These are phyloP conservation scores for Clostera curtula DNA, from an alignment of 2,888 invertebrate species.

Conservation along the genomic window DNA sequence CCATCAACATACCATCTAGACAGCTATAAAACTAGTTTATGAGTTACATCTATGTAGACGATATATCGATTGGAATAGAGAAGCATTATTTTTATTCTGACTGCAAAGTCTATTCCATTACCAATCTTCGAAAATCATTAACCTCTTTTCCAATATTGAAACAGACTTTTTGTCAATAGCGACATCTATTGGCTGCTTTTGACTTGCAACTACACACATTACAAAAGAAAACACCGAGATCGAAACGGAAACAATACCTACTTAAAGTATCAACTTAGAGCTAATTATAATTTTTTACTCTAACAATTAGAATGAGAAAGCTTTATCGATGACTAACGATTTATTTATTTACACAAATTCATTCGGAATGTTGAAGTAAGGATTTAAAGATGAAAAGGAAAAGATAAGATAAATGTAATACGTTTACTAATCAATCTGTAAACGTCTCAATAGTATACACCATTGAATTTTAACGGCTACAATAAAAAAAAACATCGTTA, in stretches of 20 bases:
- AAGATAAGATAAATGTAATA: too few relatives aligned
- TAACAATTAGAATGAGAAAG: conserved; percentile 34
- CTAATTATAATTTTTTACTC: conserved; percentile 28
- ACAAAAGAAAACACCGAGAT: conserved; percentile 17
- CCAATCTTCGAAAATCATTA: too few relatives aligned
- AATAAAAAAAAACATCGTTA: conserved; percentile 1
- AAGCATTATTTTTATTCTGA: too few relatives aligned
- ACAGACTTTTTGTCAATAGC: conserved; percentile 16
- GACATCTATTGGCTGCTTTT: conserved; percentile 16
- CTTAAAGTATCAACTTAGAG: conserved; percentile 21
- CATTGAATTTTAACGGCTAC: too few relatives aligned
- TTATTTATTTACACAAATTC: conserved; percentile 47
- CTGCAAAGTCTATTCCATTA: too few relatives aligned
- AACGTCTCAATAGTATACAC: too few relatives aligned
- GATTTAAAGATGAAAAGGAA: conserved; percentile 30
- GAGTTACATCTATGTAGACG: too few relatives aligned
- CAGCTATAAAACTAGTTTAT: conserved; percentile 8
- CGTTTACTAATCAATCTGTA: too few relatives aligned
- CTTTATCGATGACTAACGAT: conserved; percentile 38
- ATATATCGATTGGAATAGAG: too few relatives aligned
- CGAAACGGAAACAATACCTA: conserved; percentile 22
- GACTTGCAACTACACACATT: conserved; percentile 16
- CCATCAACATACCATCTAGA: conserved; percentile 4
- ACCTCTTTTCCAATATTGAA: conserved; percentile 13
- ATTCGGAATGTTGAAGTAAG: conserved; percentile 58